These are phyloP conservation scores for Chelon auratus DNA, from an alignment of 2,797 vertebrate genomes.

Conservation along the genomic window DNA sequence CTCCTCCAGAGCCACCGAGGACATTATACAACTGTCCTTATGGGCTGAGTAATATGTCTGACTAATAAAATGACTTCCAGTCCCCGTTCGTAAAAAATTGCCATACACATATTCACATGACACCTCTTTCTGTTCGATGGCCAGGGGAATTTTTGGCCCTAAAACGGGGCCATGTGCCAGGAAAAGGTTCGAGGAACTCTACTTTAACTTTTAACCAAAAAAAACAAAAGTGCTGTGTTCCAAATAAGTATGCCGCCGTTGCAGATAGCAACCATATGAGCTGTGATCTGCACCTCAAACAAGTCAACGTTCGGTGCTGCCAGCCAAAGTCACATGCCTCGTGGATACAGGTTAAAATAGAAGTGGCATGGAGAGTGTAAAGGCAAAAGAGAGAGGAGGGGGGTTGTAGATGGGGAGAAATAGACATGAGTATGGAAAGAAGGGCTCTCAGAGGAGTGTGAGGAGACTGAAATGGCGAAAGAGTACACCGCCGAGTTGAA, in stretches of 20 bases:
- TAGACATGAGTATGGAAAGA: not conserved
- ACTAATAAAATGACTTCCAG: not conserved
- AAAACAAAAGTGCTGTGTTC: conserved; percentile 3
- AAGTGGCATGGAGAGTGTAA: conserved; percentile 8
- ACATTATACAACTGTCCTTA: not conserved
- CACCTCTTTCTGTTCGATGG: not conserved
- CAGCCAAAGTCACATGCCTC: conserved; percentile 31
- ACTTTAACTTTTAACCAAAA: conserved; percentile 28
- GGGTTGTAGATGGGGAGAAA: not conserved
- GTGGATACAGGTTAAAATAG: conserved; percentile 45
- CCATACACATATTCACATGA: not conserved
- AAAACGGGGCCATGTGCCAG: not conserved
- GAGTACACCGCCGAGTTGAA: not conserved
- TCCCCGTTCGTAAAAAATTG: no score
- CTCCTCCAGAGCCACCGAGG: not conserved
- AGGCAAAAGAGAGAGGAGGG: not conserved
- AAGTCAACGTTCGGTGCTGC: conserved; percentile 18
- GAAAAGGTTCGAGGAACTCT: not conserved
- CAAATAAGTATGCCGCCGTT: conserved; percentile 16
- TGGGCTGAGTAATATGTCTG: not conserved
- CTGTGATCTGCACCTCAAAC: conserved; percentile 29
- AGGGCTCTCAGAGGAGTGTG: not conserved
- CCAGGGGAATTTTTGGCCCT: not conserved
- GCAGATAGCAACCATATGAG: conserved; percentile 28
- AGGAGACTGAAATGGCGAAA: conserved; percentile 8